Conservation (phyloP, 1,140 invertebrate species). For the Psix sp. region DNA sequence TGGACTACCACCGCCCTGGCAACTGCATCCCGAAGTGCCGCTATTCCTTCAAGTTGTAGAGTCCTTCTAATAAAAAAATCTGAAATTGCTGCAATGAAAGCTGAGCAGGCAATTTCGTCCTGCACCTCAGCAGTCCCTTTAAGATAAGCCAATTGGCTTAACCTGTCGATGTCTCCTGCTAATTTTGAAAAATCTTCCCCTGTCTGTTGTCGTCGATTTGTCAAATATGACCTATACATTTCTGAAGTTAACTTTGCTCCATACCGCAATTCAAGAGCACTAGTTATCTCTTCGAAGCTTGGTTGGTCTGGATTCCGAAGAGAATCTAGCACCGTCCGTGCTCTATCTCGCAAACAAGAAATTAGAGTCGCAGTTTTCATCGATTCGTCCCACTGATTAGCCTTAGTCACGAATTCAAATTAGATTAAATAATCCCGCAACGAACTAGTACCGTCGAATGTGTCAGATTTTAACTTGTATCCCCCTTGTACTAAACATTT, state of each 20-base stretch:
- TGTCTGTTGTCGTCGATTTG: constrained; percentile 4
- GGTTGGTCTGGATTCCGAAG: not conserved
- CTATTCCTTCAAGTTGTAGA: constrained; percentile 1
- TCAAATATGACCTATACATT: constrained; percentile 3
- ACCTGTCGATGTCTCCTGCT: no score
- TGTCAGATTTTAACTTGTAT: constrained; percentile 16
- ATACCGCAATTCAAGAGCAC: not conserved
- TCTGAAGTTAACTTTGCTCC: not conserved
- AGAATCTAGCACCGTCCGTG: constrained; percentile 5
- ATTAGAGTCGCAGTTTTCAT: constrained; percentile 5
- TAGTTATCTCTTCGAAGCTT: not conserved
- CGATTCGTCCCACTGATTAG: constrained; percentile 1
- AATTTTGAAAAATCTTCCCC: not conserved
- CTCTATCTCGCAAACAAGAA: constrained; percentile 13
- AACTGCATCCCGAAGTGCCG: not conserved
- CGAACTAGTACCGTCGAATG: constrained; percentile 3
- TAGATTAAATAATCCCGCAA: constrained; percentile 7
- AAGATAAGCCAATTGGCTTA: no score
- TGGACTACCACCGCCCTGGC: not conserved
- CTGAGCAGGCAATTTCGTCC: no score
- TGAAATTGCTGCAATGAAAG: no score
- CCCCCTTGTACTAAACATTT: no score
- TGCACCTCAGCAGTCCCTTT: no score
- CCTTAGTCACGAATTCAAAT: constrained; percentile 3
- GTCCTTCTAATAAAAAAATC: no score